phyloP scores from a whole-genome alignment of 2,797 vertebrate species.

The Scleropages formosus region DNA sequence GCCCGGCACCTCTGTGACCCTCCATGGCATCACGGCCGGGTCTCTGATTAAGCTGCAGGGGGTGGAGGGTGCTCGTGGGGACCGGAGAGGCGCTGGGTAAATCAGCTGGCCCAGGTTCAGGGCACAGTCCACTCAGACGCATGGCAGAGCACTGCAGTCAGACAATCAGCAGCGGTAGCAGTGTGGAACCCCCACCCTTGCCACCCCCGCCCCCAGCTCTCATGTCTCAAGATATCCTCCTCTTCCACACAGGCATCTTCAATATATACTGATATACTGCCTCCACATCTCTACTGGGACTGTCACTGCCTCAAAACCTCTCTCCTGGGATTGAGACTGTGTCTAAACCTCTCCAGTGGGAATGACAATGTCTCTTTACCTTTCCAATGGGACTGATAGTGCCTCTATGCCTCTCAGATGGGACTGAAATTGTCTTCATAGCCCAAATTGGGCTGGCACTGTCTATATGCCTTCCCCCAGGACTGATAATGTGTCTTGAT shows the following conservation, averaged over 20 bases:
- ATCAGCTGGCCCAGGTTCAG: slow-evolving; percentile 84
- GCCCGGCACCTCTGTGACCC: slow-evolving; percentile 25
- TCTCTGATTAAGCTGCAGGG: slow-evolving; percentile 15
- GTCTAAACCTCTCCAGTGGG: not conserved
- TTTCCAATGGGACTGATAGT: too few relatives aligned
- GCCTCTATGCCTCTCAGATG: too few relatives aligned
- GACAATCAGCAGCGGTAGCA: slow-evolving; percentile 81
- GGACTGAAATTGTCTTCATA: slow-evolving; percentile 3
- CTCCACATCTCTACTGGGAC: not conserved
- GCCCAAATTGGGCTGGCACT: not conserved
- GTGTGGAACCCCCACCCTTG: slow-evolving; percentile 61
- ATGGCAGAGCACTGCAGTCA: slow-evolving; percentile 78
- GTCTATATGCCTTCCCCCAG: too few relatives aligned
- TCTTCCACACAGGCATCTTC: not conserved
- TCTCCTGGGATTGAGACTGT: not conserved
- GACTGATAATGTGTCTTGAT: not conserved
- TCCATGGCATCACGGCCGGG: slow-evolving; percentile 7
- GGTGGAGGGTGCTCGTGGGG: slow-evolving; percentile 15
- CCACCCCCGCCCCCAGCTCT: not conserved
- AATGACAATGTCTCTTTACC: slow-evolving; percentile 14
- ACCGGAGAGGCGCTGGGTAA: slow-evolving; percentile 60
- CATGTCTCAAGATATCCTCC: slow-evolving; percentile 2
- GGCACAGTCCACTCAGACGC: slow-evolving; percentile 84
- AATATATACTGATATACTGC: not conserved
- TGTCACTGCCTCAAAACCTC: not conserved